phyloP scores from a whole-genome alignment of 2,888 invertebrate species.

The Argynnis bischoffii region DNA sequence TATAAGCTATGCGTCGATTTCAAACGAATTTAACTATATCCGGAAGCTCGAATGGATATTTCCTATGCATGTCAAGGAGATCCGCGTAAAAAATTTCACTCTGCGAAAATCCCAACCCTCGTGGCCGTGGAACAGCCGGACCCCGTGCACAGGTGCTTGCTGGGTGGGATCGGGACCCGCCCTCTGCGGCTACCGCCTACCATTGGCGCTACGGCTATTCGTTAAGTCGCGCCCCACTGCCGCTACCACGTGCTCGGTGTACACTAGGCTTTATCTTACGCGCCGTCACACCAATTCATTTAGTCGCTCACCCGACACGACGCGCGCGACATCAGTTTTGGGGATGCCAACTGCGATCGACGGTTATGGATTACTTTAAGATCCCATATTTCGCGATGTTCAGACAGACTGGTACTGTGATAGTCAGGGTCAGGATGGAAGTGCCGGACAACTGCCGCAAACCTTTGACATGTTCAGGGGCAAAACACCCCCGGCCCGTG shows the following conservation, averaged over 20 bases:
- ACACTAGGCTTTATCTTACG: conserved; percentile 72
- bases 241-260: conserved; percentile 59
- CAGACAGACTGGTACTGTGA: conserved; percentile 68
- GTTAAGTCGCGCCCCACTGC: conserved; percentile 63
- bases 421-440: conserved; percentile 70
- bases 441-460: conserved; percentile 50
- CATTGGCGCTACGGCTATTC: conserved; percentile 63
- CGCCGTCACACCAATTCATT: conserved; percentile 71
- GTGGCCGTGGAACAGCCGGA: conserved; percentile 51
- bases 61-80: conserved; percentile 20
- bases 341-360: conserved; percentile 68
- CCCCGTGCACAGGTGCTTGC: conserved; percentile 55
- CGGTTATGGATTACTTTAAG: conserved; percentile 69
- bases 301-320: conserved; percentile 76
- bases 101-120: conserved; percentile 54
- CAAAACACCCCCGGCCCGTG: conserved; percentile 47
- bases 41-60: conserved; percentile 13
- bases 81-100: conserved; percentile 42
- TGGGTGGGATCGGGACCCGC: conserved; percentile 63
- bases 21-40: not conserved
- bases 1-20: not conserved
- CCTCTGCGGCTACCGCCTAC: conserved; percentile 53
- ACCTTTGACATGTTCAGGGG: conserved; percentile 47
- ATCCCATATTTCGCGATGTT: conserved; percentile 69
- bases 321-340: conserved; percentile 73